Conservation (phyloP, 1,140 invertebrate species). For the Pachypsylla venusta region DNA sequence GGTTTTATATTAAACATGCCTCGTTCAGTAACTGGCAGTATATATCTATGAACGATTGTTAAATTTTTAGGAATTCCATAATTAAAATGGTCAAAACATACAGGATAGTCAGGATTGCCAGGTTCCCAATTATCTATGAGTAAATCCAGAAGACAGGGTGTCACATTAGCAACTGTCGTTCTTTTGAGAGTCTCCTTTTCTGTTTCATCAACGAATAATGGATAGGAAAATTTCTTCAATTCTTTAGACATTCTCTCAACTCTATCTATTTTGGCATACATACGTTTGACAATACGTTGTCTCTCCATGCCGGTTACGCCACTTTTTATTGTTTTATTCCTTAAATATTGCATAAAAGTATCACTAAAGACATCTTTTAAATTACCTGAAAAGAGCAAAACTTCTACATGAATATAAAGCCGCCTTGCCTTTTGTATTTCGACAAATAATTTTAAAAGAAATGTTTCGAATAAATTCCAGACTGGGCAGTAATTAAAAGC, state of each 20-base stretch:
- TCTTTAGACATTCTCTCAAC: neutral
- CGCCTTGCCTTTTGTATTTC: neutral
- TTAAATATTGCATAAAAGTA: constrained; percentile 6
- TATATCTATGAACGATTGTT: neutral
- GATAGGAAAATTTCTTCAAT: neutral
- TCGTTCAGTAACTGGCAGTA: neutral
- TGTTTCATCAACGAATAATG: neutral
- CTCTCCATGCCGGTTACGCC: neutral
- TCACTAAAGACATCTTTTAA: neutral
- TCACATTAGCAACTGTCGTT: neutral
- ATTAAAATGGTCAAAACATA: neutral
- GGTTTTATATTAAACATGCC: neutral
- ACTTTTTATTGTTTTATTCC: neutral
- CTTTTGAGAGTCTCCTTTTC: neutral
- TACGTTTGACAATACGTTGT: neutral
- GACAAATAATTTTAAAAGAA: neutral
- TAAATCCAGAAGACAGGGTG: neutral
- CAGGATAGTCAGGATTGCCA: neutral
- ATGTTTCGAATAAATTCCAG: neutral
- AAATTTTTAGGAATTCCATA: constrained; percentile 3
- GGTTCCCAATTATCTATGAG: neutral
- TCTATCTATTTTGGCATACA: neutral
- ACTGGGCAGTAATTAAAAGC: too few relatives aligned
- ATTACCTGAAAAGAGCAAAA: neutral
- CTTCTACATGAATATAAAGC: neutral